Percentiles rank a stretch among this genome's conserved stretches.
These are phyloP conservation scores for Pocillopora grandis DNA, from an alignment of 92 coral and sea anemone genomes.

Conservation along the genomic window DNA sequence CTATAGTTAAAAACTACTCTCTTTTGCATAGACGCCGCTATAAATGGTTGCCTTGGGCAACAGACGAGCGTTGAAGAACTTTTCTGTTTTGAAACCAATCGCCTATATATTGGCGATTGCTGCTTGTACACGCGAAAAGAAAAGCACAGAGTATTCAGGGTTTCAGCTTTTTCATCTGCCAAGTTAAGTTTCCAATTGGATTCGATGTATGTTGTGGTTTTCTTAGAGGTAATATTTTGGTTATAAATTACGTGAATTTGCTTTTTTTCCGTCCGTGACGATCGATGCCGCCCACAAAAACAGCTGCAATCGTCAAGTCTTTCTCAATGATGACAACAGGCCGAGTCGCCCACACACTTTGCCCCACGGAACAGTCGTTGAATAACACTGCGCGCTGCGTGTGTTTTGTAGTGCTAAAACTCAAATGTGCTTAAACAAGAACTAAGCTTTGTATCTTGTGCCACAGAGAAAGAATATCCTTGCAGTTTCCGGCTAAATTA, in stretches of 20 bases:
- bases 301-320: slow-evolving; percentile 28
- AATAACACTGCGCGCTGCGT: neutral
- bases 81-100: slow-evolving; percentile 3
- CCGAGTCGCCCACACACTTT: slow-evolving; percentile 18
- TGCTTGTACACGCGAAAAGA: neutral
- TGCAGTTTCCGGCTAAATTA: neutral
- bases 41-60: slow-evolving; percentile 34
- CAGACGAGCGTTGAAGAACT: neutral
- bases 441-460: neutral
- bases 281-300: slow-evolving; percentile 20
- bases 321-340: slow-evolving; percentile 16
- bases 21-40: neutral
- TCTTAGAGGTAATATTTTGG: slow-evolving; percentile 7
- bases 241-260: neutral
- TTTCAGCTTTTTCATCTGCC: neutral
- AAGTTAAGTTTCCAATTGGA: neutral
- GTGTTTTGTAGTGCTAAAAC: slow-evolving; percentile 6
- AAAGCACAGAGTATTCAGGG: neutral
- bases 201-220: slow-evolving; percentile 11
- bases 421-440: slow-evolving; percentile 14
- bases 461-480: neutral
- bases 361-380: neutral
- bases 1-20: neutral
- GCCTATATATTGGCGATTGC: neutral
- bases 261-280: slow-evolving; percentile 6